These are phyloP conservation scores for Microctenopoma steveboyesi DNA, from an alignment of 2,797 vertebrate genomes.

Conservation along the genomic window DNA sequence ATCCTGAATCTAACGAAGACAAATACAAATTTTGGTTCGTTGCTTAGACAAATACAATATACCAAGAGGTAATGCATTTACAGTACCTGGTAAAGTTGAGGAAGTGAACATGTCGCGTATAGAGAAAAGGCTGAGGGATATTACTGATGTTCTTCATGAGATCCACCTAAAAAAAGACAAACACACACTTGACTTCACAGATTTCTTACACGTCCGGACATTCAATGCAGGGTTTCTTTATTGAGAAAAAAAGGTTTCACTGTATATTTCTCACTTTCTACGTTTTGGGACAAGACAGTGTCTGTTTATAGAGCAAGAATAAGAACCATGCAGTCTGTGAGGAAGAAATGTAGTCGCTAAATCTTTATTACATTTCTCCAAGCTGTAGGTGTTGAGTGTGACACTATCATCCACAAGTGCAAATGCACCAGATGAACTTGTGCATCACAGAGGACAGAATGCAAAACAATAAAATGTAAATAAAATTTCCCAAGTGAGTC, in stretches of 20 bases:
- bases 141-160: slow-evolving; percentile 97
- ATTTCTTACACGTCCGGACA: too few relatives aligned
- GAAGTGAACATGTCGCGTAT: slow-evolving; percentile 98
- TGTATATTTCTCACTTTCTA: slow-evolving; percentile 5
- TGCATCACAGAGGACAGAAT: background rate
- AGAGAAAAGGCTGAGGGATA: slow-evolving; percentile 96
- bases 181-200: background rate
- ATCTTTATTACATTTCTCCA: slow-evolving; percentile 4
- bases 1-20: slow-evolving; percentile 89
- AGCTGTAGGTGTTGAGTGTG: slow-evolving; percentile 4
- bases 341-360: background rate
- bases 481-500: slow-evolving; percentile 1
- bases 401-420: background rate
- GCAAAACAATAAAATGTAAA: slow-evolving; percentile 10
- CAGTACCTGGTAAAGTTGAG: slow-evolving; percentile 96
- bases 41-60: background rate
- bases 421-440: background rate
- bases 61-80: background rate
- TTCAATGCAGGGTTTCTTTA: too few relatives aligned
- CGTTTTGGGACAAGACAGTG: background rate
- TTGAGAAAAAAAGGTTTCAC: background rate
- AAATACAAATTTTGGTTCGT: slow-evolving; percentile 34
- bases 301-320: slow-evolving; percentile 1
- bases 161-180: slow-evolving; percentile 87
- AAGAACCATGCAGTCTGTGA: background rate